Base-by-base conservation (phyloP, 2,888 invertebrate species). In the Xanthostigma xanthostigma region DNA sequence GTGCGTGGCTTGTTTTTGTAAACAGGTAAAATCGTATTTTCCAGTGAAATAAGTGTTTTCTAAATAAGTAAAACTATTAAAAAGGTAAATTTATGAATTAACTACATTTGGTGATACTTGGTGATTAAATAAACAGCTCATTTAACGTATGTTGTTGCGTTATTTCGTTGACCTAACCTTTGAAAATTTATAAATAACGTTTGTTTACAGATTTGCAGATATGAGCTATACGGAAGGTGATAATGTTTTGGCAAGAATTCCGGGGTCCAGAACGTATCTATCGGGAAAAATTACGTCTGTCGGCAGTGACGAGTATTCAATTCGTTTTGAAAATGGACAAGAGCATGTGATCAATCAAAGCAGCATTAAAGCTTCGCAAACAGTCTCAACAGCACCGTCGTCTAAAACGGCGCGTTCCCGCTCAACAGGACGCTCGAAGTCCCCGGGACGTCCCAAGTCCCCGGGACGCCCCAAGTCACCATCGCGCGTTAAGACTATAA, bases 401-500 rank as follows among this genome's bases (percentile, higher is more conserved):
- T 36, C 35, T 11, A 49, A 45, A 45, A 17, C 12, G 13, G n/a
- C 34, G 33, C 44, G 33, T n/a, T 36, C 34, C 47, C 45, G 39
- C 50, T 49, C 54, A 45, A 48, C 50, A 27, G 38, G 46, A 14
- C 51, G 53, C 37, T 37, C 53, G 36, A 55, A 50, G 46, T 56
- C 54, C 41, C 57, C 58, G 8, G 52, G 53, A 5, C 54, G 56
- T 35, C 33, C 46, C 13, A 55, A 50, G 46, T 70, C 70, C 11
- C 71, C 71, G 36, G 62, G 68, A 50, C 64, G 71, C 17, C 49
- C 6, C 41, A 55, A 52, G 47, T 71, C 72, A 60, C 71, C 72
- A 59, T 69, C 66, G 53, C 50, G 49, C 47, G 51, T 39, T 44
- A 51, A 41, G 45, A 48, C 49, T 36, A 51, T 36, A 37, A 39